A percentile compares a stretch with the other conserved stretches of the same genome.
Conservation (phyloP, 1,140 invertebrate species). For the Diachasmimorpha longicaudata region DNA sequence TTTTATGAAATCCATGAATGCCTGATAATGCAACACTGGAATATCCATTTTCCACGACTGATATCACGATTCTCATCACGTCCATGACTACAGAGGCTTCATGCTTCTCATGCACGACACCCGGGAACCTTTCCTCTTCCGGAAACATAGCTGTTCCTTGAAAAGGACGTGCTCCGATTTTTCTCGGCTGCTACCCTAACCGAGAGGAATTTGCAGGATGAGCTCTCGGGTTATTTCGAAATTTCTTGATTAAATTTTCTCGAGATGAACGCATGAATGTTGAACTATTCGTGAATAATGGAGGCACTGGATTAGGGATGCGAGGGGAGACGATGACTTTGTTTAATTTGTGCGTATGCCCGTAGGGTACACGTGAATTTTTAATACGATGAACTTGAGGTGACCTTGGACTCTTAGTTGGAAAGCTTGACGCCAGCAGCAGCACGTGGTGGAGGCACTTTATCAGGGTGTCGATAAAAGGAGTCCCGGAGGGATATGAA, state of each 20-base stretch:
- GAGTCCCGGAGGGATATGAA: no score
- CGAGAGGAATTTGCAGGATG: neutral
- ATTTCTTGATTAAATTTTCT: neutral
- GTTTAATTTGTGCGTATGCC: neutral
- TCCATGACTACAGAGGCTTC: neutral
- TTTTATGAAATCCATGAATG: neutral
- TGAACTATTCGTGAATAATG: neutral
- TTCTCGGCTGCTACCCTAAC: neutral
- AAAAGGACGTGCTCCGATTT: neutral
- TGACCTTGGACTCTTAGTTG: neutral
- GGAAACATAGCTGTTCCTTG: neutral
- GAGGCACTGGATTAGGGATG: neutral
- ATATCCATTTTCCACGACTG: neutral
- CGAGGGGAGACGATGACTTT: neutral
- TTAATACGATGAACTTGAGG: neutral
- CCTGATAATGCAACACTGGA: neutral
- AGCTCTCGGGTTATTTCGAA: neutral
- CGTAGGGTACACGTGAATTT: neutral
- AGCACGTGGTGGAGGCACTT: neutral
- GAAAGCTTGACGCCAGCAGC: neutral
- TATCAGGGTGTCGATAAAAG: neutral
- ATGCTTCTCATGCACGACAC: neutral
- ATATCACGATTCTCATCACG: neutral
- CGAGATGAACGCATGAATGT: neutral
- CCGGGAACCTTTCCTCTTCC: neutral